Base-by-base conservation (phyloP, 2,888 invertebrate species). In the Chrysina gloriosa region DNA sequence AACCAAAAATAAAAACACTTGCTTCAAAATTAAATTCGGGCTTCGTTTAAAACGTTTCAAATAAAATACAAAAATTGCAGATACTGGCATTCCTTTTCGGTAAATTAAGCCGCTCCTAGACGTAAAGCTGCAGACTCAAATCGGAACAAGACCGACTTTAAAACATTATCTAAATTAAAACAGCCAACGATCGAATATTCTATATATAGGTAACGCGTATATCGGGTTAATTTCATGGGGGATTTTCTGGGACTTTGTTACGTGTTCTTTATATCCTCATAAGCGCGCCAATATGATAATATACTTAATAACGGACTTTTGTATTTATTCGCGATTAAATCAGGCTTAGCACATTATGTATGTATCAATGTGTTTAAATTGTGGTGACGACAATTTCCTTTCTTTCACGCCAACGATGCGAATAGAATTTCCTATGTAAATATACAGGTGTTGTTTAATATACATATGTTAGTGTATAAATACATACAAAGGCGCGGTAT, bases 301-400 rank as follows among this genome's bases (percentile, higher is more conserved):
- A 11, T 27, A 25, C 25, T 27, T 50, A 50, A 27, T 50, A 50
- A 25, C 11, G 5, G 48, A 50, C 11, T 50, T 50, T 47, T 47
- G 47, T 47, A 47, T 47, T 47, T 47, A 47, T 47, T 47, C 47
- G n/a, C 19, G 47, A 47, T 47, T 47, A 47, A n/a, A 47, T 47
- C 47, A 23, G n/a, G 9, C 11, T 34, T n/a, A 19, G 21, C 23
- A 36, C 9, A 47, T 47, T n/a, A 47, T 47, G n/a, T n/a, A n/a
- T n/a, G n/a, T n/a, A n/a, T n/a, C n/a, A n/a, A 47, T 23, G 23
- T 47, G 4, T 9, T 21, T 47, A 47, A 47, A 47, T 21, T 6
- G 47, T 23, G 47, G 21, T 19, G 23, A 23, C 19, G 47, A 47
- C 47, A 47, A 47, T n/a, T 47, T 47, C 19, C 21, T n/a, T n/a